Evolutionary conservation across 2,888 invertebrate species (phyloP), one percentile per base, ranked within the genome.

Genomic region (Phyto melanocephala): DNA sequence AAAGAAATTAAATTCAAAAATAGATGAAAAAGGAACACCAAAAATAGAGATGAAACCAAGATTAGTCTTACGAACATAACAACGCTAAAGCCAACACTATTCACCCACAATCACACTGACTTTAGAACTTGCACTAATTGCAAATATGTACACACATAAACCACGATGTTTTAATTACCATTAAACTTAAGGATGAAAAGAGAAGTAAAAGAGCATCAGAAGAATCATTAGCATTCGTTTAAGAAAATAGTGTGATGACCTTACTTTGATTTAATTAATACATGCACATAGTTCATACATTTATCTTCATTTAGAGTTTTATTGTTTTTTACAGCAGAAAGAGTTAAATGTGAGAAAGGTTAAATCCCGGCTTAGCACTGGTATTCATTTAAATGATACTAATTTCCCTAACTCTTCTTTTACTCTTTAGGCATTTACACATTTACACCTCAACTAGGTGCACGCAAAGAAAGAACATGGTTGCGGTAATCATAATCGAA

Each of bases 21-120:
- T 24, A 13, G 10, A 72, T 37, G 42, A 24, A 35, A 45, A 63
- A 68, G 78, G 80, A 84, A 79, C 80, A 76, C 71, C 80, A 84
- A 80, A 78, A 82, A 81, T n/a, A n/a, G n/a, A n/a, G 75, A 84
- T 84, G 83, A 82, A 60, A 65, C 54, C 40, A 60, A 74, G 75
- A 74, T 81, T 77, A 81, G 35, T 65, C 24, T 62, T n/a, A n/a
- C n/a, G n/a, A 52, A 77, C 58, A 54, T 67, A 62, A 63, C 67
- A 71, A 70, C 50, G 37, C 58, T 52, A 35, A 63, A 24, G 35
- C 42, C 33, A 54, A 63, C 68, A 62, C 13, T 13, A 45, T 28
- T 42, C 60, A 24, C 17, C 42, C 33, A 33, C 58, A 35, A n/a
- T n/a, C 50, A 60, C 45, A 47, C 75, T 42, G 20, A 4, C 45